Evolutionary conservation across 2,888 invertebrate genomes (phyloP).

Genomic region (Andrena bicolor): DNA sequence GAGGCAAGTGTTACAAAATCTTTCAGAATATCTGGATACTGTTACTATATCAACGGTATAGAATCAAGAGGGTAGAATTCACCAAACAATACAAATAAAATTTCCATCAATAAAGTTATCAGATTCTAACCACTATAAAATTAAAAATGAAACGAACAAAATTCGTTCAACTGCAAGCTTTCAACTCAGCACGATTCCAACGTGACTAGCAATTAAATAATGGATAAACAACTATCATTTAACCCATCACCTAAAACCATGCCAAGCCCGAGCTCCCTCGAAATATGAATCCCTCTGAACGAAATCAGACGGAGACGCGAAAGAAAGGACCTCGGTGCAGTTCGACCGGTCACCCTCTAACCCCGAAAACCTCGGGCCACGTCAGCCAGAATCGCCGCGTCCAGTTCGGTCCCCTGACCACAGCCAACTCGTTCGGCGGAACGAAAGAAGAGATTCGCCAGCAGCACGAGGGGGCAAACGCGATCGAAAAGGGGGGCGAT

Average conservation of each 20-base stretch:
- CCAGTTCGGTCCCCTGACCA: slow-evolving; percentile 53
- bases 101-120: too few species aligned
- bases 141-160: too few species aligned
- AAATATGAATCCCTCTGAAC: background rate
- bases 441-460: slow-evolving; percentile 57
- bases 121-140: too few species aligned
- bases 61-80: too few species aligned
- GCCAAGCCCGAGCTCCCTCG: background rate
- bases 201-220: too few species aligned
- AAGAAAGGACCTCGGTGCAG: background rate
- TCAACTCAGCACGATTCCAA: too few species aligned
- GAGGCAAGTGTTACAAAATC: too few species aligned
- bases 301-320: background rate
- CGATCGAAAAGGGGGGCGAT: slow-evolving; percentile 58
- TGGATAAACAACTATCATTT: too few species aligned
- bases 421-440: slow-evolving; percentile 49
- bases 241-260: background rate
- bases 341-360: slow-evolving; percentile 1
- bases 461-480: slow-evolving; percentile 51
- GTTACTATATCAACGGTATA: too few species aligned
- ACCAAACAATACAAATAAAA: too few species aligned
- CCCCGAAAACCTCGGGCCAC: background rate
- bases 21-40: too few species aligned
- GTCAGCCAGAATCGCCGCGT: slow-evolving; percentile 25
- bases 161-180: too few species aligned